These are phyloP conservation scores for Leucosticte australis DNA, from an alignment of 2,113 vertebrate species.

Conservation along the genomic window DNA sequence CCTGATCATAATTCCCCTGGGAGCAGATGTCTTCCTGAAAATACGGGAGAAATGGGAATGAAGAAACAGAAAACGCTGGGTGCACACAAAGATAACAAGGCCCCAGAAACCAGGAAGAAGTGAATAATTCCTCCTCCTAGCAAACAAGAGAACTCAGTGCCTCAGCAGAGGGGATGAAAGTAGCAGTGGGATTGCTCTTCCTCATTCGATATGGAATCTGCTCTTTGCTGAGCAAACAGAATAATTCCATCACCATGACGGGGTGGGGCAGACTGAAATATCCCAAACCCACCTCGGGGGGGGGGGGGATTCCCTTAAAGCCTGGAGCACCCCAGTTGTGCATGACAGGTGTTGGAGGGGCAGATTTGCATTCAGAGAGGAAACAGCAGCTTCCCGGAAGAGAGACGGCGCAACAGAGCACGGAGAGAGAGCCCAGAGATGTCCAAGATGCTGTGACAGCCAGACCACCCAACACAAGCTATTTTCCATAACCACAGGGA, in stretches of 20 bases:
- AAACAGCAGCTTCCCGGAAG: background rate
- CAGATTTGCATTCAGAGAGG: background rate
- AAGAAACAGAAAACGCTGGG: rapidly evolving
- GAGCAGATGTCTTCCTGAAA: background rate
- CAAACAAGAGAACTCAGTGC: background rate
- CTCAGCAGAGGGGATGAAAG: background rate
- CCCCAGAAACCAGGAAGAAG: background rate
- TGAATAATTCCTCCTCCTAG: background rate
- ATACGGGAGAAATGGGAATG: background rate
- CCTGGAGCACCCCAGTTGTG: background rate
- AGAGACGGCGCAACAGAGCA: rapidly evolving
- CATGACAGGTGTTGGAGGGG: background rate
- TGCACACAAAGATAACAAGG: background rate
- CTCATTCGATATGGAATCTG: background rate
- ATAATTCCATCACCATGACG: rapidly evolving
- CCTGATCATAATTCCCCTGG: rapidly evolving
- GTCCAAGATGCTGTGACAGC: rapidly evolving
- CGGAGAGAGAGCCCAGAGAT: background rate
- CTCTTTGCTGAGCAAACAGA: background rate
- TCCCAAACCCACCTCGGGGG: background rate
- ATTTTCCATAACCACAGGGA: background rate
- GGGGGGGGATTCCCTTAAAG: background rate
- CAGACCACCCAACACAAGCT: background rate
- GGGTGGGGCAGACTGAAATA: background rate
- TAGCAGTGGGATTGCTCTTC: background rate